Evolutionary conservation across 2,113 vertebrate species (phyloP), one percentile per base, ranked within the genome.

Genomic region (Caretta caretta): DNA sequence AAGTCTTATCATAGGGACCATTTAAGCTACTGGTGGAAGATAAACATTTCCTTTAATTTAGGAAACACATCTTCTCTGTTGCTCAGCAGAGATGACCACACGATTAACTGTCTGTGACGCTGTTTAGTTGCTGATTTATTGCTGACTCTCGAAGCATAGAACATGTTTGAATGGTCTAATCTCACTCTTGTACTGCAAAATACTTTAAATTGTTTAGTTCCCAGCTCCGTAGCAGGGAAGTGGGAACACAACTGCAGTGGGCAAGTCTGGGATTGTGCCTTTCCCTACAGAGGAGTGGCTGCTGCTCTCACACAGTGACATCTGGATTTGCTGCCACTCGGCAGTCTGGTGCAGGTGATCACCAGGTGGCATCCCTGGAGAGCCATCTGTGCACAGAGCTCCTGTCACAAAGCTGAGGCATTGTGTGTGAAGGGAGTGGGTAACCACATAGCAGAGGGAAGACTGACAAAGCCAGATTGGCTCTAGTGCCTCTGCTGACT

Each of bases 11-110:
- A 27, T 56, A 27, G 13, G 19, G 81, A 56, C 54, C 38, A n/a
- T 48, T 72, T 59, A 75, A 84, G 83, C n/a, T 83, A 69, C 72
- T n/a, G 84, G 62, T 80, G 49, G 86, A 91, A 93, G 90, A 94
- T 87, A 7, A 82, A 87, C 56, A 25, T 54, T 75, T 75, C 46
- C 20, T 87, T 78, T 79, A 13, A 25, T 65, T 53, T 50, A 94
- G 81, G 89, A 65, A 87, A 88, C 87, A 75, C 54, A 65, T 83
- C 38, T 87, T 87, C 38, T 75, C 57, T 80, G 31, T 81, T 80
- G 78, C 76, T 84, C 57, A 81, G 75, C 81, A 6, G 50, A 87
- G 82, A 82, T 51, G 80, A 80, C 19, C 51, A 35, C 42, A 29
- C 17, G 42, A 79, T 84, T 75, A 80, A 22, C 82, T 80, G 59